Percentiles rank a stretch among this genome's conserved stretches.
Conservation (phyloP, 2,113 vertebrate species). For the Blennius ocellaris region DNA sequence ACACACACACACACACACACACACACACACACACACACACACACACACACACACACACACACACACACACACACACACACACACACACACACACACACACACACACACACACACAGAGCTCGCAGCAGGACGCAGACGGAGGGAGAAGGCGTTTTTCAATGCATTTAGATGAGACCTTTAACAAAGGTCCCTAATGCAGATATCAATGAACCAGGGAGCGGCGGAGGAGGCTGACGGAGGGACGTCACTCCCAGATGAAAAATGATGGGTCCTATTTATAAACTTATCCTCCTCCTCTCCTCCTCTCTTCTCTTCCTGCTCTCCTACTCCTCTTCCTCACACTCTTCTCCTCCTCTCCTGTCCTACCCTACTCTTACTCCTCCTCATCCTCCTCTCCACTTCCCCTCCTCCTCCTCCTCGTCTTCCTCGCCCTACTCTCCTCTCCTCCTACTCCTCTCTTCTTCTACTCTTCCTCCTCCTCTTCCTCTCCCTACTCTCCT, state of each 20-base stretch:
- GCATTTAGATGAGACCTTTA: slow-evolving; percentile 89
- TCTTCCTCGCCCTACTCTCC: slow-evolving; percentile 10
- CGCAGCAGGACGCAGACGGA: too few relatives aligned
- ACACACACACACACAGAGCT: too few relatives aligned
- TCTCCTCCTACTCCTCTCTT: slow-evolving; percentile 1
- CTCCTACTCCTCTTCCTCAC: slow-evolving; percentile 26
- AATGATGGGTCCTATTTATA: slow-evolving; percentile 86
- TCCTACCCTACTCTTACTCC: background rate
- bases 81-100: too few relatives aligned
- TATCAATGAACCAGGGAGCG: slow-evolving; percentile 82
- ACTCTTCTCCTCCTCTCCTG: slow-evolving; percentile 34
- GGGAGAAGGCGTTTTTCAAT: slow-evolving; percentile 84
- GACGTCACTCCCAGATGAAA: slow-evolving; percentile 84
- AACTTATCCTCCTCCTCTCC: slow-evolving; percentile 48
- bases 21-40: too few relatives aligned
- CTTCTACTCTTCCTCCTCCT: background rate
- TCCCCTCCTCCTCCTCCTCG: too few relatives aligned
- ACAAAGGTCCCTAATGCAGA: slow-evolving; percentile 87
- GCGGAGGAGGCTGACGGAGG: slow-evolving; percentile 80
- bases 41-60: too few relatives aligned
- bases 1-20: too few relatives aligned
- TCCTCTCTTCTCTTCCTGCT: slow-evolving; percentile 11
- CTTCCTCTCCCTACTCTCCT: slow-evolving; percentile 18
- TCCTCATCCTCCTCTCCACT: slow-evolving; percentile 5
- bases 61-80: too few relatives aligned